These are phyloP conservation scores for Periplaneta americana DNA, from an alignment of 1,140 invertebrate species.

Conservation along the genomic window DNA sequence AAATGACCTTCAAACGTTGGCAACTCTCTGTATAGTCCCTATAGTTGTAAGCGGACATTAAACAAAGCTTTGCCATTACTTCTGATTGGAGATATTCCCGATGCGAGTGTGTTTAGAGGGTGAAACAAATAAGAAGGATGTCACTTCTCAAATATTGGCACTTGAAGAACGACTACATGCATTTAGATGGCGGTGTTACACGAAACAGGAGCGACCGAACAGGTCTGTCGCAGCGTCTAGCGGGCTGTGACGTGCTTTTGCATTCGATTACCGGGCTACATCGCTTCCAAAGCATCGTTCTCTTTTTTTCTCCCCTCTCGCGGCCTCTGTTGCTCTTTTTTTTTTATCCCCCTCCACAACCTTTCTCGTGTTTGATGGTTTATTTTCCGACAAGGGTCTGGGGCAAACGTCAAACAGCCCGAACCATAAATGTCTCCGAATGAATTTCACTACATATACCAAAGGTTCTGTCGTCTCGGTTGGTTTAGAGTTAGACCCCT, in stretches of 20 bases:
- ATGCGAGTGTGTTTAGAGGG: too few relatives aligned
- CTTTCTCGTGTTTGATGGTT: background rate
- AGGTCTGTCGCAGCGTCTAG: background rate
- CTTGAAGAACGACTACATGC: background rate
- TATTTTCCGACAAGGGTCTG: background rate
- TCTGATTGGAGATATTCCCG: too few relatives aligned
- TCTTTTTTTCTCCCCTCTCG: background rate
- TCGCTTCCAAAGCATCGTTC: background rate
- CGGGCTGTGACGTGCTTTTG: background rate
- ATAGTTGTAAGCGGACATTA: too few relatives aligned
- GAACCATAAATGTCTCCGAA: background rate
- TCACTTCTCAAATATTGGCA: background rate
- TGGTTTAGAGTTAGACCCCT: too few relatives aligned
- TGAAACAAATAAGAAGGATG: too few relatives aligned
- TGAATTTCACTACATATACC: too few relatives aligned
- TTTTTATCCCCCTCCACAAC: background rate
- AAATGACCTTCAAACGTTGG: too few relatives aligned
- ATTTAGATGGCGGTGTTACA: background rate
- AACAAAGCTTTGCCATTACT: too few relatives aligned
- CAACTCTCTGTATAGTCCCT: too few relatives aligned
- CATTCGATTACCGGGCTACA: background rate
- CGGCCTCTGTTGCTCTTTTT: too few relatives aligned
- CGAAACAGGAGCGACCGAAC: background rate
- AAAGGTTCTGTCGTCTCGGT: too few relatives aligned
- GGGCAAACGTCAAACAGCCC: background rate